Evolutionary conservation across 2,888 invertebrate genomes (phyloP), one percentile per base, ranked within the genome.

Genomic region (Cheilosia variabilis): DNA sequence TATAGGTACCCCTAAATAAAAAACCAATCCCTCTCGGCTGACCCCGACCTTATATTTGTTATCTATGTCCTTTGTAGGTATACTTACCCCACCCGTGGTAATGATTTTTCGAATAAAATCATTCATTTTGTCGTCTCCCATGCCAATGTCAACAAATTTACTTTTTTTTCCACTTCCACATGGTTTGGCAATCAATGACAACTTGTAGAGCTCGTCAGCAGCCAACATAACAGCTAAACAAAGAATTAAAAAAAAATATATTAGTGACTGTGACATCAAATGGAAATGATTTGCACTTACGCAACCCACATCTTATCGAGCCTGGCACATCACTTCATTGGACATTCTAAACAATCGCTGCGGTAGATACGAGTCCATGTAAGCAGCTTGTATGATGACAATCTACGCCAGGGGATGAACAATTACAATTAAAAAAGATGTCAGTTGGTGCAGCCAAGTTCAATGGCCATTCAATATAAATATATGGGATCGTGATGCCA

Each of bases 211-310:
- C 72, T 76, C 72, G 58, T 52, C 24, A 37, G 24, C 31, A 34
- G 15, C 37, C 37, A 50, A 58, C 50, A 31, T 27, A 80, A 76
- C 58, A 15, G 45, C 71, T 58, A 76, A 86, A 76, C 86, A 86
- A 80, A 76, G 81, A 75, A 6, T 50, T 76, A 71, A 65, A 24
- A 65, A 24, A 53, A 24, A 37, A 1, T 45, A 71, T 72, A 81
- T 81, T 81, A 86, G 80, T 80, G 80, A 47, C 60, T 53, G 37
- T 69, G 80, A 71, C 78, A 65, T 84, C 69, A 71, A 75, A 75
- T 84, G 69, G 81, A 86, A 86, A 77, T 77, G 81, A 86, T 86
- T 86, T 81, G 76, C 81, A 81, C 86, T 86, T 72, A 72, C 34
- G 55, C 69, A 79, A 60, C 80, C 71, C 80, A 80, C 84, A 80